Conservation (phyloP, 2,113 vertebrate species). For the Helogale parvula region DNA sequence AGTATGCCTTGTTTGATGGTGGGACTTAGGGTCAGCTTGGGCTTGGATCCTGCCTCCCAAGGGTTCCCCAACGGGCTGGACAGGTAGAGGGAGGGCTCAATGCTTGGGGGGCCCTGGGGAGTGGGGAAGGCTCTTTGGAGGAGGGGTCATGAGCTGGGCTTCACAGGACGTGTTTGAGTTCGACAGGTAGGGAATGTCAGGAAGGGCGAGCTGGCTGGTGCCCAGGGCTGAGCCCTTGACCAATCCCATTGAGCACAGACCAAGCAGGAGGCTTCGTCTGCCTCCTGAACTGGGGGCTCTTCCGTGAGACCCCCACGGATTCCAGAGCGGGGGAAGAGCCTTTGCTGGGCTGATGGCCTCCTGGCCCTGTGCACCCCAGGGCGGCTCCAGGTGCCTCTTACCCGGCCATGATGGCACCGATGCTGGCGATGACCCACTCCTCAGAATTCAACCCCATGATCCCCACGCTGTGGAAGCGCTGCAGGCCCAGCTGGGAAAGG, state of each 20-base stretch:
- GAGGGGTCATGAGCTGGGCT: not conserved
- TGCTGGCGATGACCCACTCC: slow-evolving; percentile 89
- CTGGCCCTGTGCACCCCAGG: accelerated
- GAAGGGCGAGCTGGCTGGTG: not conserved
- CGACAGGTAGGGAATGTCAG: not conserved
- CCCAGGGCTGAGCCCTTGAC: not conserved
- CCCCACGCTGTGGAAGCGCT: slow-evolving; percentile 87
- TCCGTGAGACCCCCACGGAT: accelerated
- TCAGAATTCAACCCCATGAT: slow-evolving; percentile 89
- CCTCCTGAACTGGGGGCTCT: not conserved
- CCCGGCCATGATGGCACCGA: slow-evolving; percentile 90
- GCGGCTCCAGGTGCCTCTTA: slow-evolving; percentile 60
- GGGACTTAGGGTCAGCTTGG: not conserved
- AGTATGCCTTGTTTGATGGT: not conserved
- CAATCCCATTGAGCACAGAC: not conserved
- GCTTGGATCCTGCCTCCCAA: not conserved
- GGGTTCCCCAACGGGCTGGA: not conserved
- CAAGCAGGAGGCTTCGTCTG: accelerated
- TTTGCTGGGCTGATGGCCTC: not conserved
- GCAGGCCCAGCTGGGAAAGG: slow-evolving; percentile 86
- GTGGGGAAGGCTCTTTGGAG: not conserved
- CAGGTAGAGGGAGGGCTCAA: not conserved
- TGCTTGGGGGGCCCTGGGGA: not conserved
- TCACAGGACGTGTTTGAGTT: not conserved
- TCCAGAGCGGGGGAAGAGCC: not conserved